Conservation (phyloP, 37 sponge, comb jelly and placozoan genomes). For the Halichondria panicea region DNA sequence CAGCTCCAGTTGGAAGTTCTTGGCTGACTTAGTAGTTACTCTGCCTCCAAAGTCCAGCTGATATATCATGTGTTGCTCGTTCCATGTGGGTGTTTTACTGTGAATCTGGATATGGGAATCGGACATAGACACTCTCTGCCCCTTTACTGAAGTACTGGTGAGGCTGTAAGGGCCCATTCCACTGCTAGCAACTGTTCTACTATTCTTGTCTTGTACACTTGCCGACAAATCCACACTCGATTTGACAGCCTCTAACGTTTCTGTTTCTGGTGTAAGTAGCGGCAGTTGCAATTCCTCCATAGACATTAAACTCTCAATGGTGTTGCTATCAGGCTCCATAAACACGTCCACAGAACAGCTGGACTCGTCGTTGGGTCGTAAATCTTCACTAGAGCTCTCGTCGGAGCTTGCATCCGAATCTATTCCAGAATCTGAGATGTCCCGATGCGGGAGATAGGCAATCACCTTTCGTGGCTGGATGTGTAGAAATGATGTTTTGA, state of each 20-base stretch:
- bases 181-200: neutral
- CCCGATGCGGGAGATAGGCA: conserved; percentile 62
- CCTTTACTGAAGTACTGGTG: conserved; percentile 11
- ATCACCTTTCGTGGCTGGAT: conserved; percentile 89
- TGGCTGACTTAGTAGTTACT: conserved; percentile 91
- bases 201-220: neutral
- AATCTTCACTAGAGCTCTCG: conserved; percentile 30
- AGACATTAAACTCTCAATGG: conserved; percentile 51
- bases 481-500: conserved; percentile 91
- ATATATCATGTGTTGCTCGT: conserved; percentile 92
- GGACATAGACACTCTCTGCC: conserved; percentile 16
- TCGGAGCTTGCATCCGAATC: conserved; percentile 57
- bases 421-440: conserved; percentile 72
- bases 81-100: conserved; percentile 92
- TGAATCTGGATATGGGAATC: conserved; percentile 75
- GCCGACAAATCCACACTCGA: neutral
- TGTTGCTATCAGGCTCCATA: conserved; percentile 23
- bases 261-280: conserved; percentile 24
- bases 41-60: conserved; percentile 95
- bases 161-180: conserved; percentile 11
- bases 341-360: conserved; percentile 31
- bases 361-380: neutral
- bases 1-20: conserved; percentile 91
- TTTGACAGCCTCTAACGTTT: conserved; percentile 21
- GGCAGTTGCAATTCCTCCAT: conserved; percentile 53